phyloP scores from a whole-genome alignment of 2,888 invertebrate genomes.

The Portevinia maculata region DNA sequence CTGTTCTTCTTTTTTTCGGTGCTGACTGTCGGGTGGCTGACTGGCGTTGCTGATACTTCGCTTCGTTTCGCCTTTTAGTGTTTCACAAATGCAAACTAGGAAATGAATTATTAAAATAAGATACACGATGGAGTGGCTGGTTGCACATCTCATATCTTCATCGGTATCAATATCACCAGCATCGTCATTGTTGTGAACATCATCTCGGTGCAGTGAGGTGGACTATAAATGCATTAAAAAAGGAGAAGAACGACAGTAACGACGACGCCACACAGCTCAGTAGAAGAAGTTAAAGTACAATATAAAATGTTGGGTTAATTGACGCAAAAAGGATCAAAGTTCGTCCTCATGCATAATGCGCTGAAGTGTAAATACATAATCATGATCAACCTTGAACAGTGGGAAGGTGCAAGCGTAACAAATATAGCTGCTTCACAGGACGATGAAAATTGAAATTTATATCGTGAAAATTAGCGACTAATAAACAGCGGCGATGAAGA shows the following conservation, averaged over 20 bases:
- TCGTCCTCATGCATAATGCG: conserved; percentile 66
- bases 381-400: conserved; percentile 1
- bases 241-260: conserved; percentile 15
- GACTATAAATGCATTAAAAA: conserved; percentile 56
- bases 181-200: background rate
- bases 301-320: conserved; percentile 66
- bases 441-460: conserved; percentile 32
- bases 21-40: conserved; percentile 3
- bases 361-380: conserved; percentile 50
- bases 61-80: conserved; percentile 68
- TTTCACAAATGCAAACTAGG: conserved; percentile 73
- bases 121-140: conserved; percentile 67
- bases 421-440: background rate
- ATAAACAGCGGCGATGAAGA: conserved; percentile 7
- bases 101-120: conserved; percentile 74
- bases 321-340: conserved; percentile 73
- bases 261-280: background rate
- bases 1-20: conserved; percentile 7
- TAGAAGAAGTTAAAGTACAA: conserved; percentile 8
- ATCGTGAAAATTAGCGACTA: conserved; percentile 39
- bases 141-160: conserved; percentile 43
- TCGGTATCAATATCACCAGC: conserved; percentile 21
- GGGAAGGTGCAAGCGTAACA: background rate
- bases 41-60: conserved; percentile 9
- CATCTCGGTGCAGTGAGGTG: background rate